A percentile compares a stretch with the other conserved stretches of the same genome.
These are phyloP conservation scores for Arctopsyche grandis DNA, from an alignment of 1,140 invertebrate genomes.

Conservation along the genomic window DNA sequence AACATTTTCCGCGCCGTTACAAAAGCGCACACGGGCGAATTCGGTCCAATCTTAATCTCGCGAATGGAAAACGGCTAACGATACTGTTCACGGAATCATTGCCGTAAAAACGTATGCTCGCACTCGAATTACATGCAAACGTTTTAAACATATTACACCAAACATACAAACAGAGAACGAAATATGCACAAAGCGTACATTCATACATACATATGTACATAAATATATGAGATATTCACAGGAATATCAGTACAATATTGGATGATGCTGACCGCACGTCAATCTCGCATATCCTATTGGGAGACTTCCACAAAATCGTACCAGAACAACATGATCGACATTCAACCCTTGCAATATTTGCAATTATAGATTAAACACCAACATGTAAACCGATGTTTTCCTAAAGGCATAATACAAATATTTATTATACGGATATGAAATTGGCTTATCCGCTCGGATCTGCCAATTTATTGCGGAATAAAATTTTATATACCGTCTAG, in stretches of 20 bases:
- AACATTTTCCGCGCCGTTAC: slow-evolving; percentile 31
- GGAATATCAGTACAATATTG: not conserved
- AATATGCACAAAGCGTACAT: too few relatives aligned
- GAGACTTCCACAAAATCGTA: not conserved
- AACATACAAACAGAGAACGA: too few relatives aligned
- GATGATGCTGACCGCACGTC: not conserved
- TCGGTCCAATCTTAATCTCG: not conserved
- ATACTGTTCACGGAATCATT: not conserved
- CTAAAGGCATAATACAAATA: too few relatives aligned
- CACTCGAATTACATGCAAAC: not conserved
- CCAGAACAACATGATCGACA: not conserved
- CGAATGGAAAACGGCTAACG: not conserved
- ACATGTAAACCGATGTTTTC: not conserved
- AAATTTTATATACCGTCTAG: too few relatives aligned
- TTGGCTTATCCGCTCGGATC: too few relatives aligned
- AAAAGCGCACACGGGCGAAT: slow-evolving; percentile 21
- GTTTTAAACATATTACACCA: too few relatives aligned
- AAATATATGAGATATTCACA: too few relatives aligned
- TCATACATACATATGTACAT: too few relatives aligned
- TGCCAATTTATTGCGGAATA: too few relatives aligned
- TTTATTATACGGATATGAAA: too few relatives aligned
- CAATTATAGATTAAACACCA: not conserved
- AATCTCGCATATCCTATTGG: slow-evolving; percentile 23
- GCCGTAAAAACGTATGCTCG: slow-evolving; percentile 6
- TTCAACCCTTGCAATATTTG: not conserved